phyloP scores from a whole-genome alignment of 2,888 invertebrate genomes.

The Leptinotarsa rubiginosa region DNA sequence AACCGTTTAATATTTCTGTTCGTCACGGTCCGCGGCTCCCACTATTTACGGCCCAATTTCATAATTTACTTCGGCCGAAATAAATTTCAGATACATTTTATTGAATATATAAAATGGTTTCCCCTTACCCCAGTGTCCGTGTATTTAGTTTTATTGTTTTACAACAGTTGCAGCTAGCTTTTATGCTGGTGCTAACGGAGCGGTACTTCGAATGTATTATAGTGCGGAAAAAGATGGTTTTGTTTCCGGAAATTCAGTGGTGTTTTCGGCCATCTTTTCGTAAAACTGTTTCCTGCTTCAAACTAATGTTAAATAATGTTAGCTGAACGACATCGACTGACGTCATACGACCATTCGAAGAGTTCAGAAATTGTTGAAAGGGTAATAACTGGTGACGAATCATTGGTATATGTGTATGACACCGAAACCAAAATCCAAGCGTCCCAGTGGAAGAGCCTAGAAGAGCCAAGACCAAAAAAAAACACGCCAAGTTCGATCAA shows the following conservation, averaged over 20 bases:
- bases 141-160: constrained; percentile 61
- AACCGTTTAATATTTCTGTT: constrained; percentile 60
- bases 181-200: constrained; percentile 32
- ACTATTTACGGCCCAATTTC: constrained; percentile 62
- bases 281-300: no score
- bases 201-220: constrained; percentile 27
- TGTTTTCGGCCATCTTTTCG: no score
- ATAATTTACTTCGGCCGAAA: constrained; percentile 56
- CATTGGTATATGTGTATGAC: no score
- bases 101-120: constrained; percentile 56
- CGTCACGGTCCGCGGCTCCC: constrained; percentile 54
- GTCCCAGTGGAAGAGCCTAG: no score
- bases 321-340: no score
- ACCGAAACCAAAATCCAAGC: no score
- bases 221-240: constrained; percentile 26
- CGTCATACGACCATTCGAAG: no score
- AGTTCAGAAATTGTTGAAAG: no score
- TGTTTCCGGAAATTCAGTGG: background rate
- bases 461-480: no score
- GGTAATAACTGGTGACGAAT: no score
- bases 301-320: no score
- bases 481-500: no score
- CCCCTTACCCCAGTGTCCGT: constrained; percentile 44
- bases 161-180: constrained; percentile 59
- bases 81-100: constrained; percentile 53